Conservation (phyloP, 1,140 invertebrate species). For the Elymnias hypermnestra region DNA sequence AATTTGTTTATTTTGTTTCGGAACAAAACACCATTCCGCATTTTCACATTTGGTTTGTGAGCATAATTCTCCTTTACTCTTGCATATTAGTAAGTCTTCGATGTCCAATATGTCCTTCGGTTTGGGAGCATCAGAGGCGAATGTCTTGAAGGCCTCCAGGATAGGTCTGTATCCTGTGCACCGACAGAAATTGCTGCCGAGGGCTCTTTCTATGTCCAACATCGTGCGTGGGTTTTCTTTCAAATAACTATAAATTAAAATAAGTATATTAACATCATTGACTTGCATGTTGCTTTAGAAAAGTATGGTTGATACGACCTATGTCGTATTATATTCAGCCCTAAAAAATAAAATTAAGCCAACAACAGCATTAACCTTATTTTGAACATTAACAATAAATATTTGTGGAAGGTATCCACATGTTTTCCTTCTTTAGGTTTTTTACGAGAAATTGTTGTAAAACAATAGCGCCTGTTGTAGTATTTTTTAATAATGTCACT, state of each 20-base stretch:
- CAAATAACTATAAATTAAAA: constrained; percentile 43
- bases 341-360: too few relatives aligned
- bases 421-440: too few relatives aligned
- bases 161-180: constrained; percentile 90
- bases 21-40: constrained; percentile 48
- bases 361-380: too few relatives aligned
- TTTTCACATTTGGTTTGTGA: constrained; percentile 32
- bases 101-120: constrained; percentile 40
- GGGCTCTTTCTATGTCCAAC: constrained; percentile 81
- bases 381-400: too few relatives aligned
- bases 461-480: too few relatives aligned
- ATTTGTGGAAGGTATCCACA: too few relatives aligned
- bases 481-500: too few relatives aligned
- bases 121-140: constrained; percentile 77
- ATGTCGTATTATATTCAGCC: too few relatives aligned
- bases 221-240: constrained; percentile 50
- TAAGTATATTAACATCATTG: too few relatives aligned
- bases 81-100: constrained; percentile 42
- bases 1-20: constrained; percentile 19
- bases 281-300: too few relatives aligned
- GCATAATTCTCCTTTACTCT: constrained; percentile 22
- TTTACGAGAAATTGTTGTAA: too few relatives aligned
- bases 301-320: too few relatives aligned
- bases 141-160: constrained; percentile 84
- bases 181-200: constrained; percentile 87